Evolutionary conservation across 2,888 invertebrate genomes (phyloP), one percentile per base, ranked within the genome.

Genomic region (Drosophila pseudotalamancana): DNA sequence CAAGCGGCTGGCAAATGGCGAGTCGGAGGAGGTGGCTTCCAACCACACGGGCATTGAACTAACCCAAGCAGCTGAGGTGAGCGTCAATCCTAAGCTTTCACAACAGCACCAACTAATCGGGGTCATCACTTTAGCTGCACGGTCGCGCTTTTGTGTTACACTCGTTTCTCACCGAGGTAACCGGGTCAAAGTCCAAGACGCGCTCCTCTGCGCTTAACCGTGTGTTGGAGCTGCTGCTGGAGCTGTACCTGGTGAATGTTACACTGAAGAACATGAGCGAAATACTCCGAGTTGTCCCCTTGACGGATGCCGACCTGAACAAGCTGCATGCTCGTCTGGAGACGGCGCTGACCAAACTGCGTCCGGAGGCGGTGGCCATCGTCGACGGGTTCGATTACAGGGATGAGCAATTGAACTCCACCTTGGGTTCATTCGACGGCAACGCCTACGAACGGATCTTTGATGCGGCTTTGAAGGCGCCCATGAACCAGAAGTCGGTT

Each of bases 381-480:
- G 98, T 98, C 0, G 99, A 99, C 92, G 94, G 96, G 9, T 99
- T 98, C 89, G 98, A 98, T 89, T 94, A 96, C 35, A 92, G 93
- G 14, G 97, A 97, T 87, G 94, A 95, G 89, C 94, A 96, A 65
- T 91, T 97, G 5, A 93, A 93, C 48, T 96, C 96, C 1, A 93
- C 95, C 0, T 91, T 97, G 21, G 97, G 97, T 0, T 93, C 95
- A 1, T 96, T 94, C 90, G 97, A 97, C 91, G 97, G 97, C 0
- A 94, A 95, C 76, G 97, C 96, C 11, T 97, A 97, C 90, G 95
- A 96, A 88, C 93, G 96, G 2, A 92, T 97, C 35, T 96, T 95
- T 91, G 94, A 93, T 61, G 96, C 95, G 78, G 96, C 97, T 0
- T 92, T 95, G 88, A 95, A 95, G 91, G 96, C 96, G 84, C 97